phyloP scores from a whole-genome alignment of 2,888 invertebrate genomes.

The Parnassius apollo region DNA sequence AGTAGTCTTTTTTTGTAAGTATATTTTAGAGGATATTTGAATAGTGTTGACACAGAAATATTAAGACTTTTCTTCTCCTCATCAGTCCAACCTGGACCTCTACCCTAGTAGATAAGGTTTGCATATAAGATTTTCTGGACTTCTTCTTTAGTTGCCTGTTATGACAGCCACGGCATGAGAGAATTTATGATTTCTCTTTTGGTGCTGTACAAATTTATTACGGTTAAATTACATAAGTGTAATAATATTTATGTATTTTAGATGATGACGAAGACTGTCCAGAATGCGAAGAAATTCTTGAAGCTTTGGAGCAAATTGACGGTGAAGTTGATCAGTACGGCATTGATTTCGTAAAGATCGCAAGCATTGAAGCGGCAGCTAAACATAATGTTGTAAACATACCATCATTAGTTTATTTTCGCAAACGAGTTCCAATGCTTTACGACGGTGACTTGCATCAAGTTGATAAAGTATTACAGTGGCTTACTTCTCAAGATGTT shows the following conservation, averaged over 20 bases:
- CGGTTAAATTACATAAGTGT: too few relatives aligned
- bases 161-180: too few relatives aligned
- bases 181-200: too few relatives aligned
- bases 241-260: conserved; percentile 34
- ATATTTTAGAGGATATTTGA: neutral
- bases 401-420: conserved; percentile 93
- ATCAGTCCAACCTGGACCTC: too few relatives aligned
- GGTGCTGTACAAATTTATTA: too few relatives aligned
- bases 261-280: conserved; percentile 93
- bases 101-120: too few relatives aligned
- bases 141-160: too few relatives aligned
- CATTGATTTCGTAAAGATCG: conserved; percentile 97
- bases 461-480: conserved; percentile 90
- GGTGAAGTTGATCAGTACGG: conserved; percentile 96
- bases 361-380: conserved; percentile 89
- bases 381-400: conserved; percentile 91
- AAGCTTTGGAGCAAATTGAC: conserved; percentile 95
- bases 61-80: too few relatives aligned
- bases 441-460: conserved; percentile 95
- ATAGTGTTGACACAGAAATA: too few relatives aligned
- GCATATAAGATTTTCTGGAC: too few relatives aligned
- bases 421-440: conserved; percentile 89
- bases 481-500: conserved; percentile 96
- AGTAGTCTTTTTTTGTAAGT: conserved; percentile 95
- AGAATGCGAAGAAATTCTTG: conserved; percentile 94